Evolutionary conservation across 2,113 vertebrate species (phyloP).

Genomic region (Neogobius melanostomus): DNA sequence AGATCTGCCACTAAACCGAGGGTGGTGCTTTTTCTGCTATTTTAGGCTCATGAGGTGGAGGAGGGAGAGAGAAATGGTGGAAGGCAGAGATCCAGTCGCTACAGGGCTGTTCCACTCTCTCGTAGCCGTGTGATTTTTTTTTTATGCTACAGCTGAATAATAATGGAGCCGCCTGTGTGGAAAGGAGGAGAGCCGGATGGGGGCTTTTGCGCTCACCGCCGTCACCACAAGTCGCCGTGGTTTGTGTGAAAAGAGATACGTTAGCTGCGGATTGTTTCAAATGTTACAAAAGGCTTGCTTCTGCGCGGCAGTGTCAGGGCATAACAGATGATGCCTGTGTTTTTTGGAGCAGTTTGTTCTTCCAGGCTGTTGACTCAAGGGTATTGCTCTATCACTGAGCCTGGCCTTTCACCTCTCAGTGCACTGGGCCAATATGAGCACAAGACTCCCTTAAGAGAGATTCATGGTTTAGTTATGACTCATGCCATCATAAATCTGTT

Average conservation of each 20-base stretch:
- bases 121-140: conserved; percentile 32
- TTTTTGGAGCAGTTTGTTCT: conserved; percentile 15
- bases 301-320: conserved; percentile 1
- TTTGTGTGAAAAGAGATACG: conserved; percentile 7
- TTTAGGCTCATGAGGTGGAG: conserved; percentile 71
- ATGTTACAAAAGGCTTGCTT: conserved; percentile 5
- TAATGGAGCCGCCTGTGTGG: conserved; percentile 45
- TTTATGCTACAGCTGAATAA: conserved; percentile 43
- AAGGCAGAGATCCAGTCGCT: conserved; percentile 66
- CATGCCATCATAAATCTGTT: neutral
- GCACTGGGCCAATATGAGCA: neutral
- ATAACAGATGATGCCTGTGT: conserved; percentile 2
- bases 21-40: conserved; percentile 74
- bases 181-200: conserved; percentile 33
- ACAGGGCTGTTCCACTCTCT: conserved; percentile 56
- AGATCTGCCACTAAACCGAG: conserved; percentile 68
- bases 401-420: conserved; percentile 20
- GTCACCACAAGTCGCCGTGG: conserved; percentile 17
- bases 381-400: conserved; percentile 6
- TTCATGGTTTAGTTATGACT: conserved; percentile 11
- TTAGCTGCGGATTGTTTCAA: conserved; percentile 10
- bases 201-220: conserved; percentile 9
- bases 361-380: neutral
- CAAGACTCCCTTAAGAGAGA: neutral
- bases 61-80: conserved; percentile 56